Base-by-base conservation (phyloP, 2,888 invertebrate genomes). In the Aspidapion aeneum region DNA sequence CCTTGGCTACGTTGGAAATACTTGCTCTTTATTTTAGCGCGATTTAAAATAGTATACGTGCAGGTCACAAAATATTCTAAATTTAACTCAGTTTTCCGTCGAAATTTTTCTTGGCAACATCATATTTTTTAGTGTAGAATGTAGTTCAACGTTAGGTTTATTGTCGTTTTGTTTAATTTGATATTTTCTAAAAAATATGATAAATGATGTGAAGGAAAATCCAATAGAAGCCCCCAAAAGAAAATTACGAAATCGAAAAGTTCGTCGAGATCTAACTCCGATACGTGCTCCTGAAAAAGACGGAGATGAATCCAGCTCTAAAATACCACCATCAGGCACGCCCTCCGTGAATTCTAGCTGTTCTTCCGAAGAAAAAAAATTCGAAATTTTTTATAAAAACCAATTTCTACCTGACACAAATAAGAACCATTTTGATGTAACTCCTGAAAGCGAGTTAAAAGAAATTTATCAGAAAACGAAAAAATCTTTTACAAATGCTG, bases 51-150 rank as follows among this genome's bases (percentile, higher is more conserved):
- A 68, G 55, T 61, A 63, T 61, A 65, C 52, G 52, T 56, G 22
- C 20, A 55, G 61, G 58, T 68, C 69, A 58, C 58, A 55, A 64
- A 20, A 63, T 22, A 65, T 59, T 72, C 76, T 74, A 77, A 74
- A 74, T 72, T 74, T 77, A 77, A 68, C 72, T 74, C 68, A 76
- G 77, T 76, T 74, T 74, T 66, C 70, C 68, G 71, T 74, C 69
- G 73, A 79, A 78, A 79, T 76, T 77, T 70, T 68, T 75, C 61
- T 64, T 69, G 72, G 71, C 72, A 75, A 71, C 77, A 75, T 67
- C 74, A 64, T 50, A 35, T 35, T 35, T 35, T 12, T 35, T 35
- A 12, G 35, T 35, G 35, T 35, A 35, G 12, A 35, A 7, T 35
- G n/a, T n/a, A n/a, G n/a, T n/a, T n/a, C n/a, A n/a, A n/a, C n/a